Conservation (phyloP, 2,113 vertebrate species). For the Dermatemys mawii region DNA sequence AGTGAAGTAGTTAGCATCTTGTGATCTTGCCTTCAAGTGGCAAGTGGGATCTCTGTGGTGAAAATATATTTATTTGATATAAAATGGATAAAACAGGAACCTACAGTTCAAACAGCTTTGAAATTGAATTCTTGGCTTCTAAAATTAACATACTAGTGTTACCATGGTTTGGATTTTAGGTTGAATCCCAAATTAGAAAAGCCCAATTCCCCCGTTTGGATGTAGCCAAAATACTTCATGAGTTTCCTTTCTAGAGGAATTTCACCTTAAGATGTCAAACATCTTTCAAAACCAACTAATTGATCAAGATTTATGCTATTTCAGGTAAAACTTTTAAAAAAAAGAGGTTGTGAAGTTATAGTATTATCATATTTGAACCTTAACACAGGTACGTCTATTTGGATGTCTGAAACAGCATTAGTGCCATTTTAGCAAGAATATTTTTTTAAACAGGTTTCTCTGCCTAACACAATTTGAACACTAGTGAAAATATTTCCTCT, state of each 20-base stretch:
- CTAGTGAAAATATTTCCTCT: neutral
- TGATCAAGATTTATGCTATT: neutral
- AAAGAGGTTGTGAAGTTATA: neutral
- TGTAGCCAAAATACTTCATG: rapidly evolving
- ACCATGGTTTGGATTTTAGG: neutral
- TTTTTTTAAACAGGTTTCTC: neutral
- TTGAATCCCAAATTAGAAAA: neutral
- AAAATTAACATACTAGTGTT: neutral
- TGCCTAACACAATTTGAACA: neutral
- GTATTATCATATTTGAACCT: neutral
- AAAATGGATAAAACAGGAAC: neutral
- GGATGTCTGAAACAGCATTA: rapidly evolving
- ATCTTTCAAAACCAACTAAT: neutral
- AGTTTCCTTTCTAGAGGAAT: neutral
- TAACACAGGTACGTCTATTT: neutral
- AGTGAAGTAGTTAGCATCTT: neutral
- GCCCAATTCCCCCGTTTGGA: neutral
- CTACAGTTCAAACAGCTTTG: neutral
- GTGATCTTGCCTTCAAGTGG: neutral
- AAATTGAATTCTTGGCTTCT: neutral
- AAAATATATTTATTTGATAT: neutral
- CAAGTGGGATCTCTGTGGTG: neutral
- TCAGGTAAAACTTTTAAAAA: rapidly evolving
- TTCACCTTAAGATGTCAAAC: neutral
- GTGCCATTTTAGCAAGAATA: neutral